Percentiles rank a stretch among this genome's conserved stretches.
phyloP scores from a whole-genome alignment of 2,888 invertebrate genomes.

The Zele albiditarsus region DNA sequence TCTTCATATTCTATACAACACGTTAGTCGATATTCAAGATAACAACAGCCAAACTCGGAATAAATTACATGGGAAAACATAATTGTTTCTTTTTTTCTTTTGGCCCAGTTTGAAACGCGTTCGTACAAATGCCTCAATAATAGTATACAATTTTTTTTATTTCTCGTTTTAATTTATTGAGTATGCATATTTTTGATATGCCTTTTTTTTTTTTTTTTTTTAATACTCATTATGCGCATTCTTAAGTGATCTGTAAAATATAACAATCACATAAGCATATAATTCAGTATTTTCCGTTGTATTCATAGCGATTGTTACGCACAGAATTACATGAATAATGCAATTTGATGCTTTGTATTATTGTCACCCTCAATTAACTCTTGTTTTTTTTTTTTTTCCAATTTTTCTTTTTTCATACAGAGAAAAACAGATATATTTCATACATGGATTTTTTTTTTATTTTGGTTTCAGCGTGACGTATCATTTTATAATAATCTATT shows the following conservation, averaged over 20 bases:
- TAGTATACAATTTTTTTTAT: constrained; percentile 47
- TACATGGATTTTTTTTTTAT: constrained; percentile 35
- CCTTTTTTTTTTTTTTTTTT: constrained; percentile 29
- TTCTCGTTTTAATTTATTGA: constrained; percentile 39
- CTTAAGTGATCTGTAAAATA: constrained; percentile 50
- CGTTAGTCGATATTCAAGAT: constrained; percentile 55
- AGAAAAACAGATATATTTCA: constrained; percentile 42
- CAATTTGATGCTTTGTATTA: constrained; percentile 46
- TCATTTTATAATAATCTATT: constrained; percentile 41
- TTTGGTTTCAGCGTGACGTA: constrained; percentile 32
- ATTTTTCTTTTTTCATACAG: constrained; percentile 28
- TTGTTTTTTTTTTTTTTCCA: constrained; percentile 21
- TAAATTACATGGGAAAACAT: constrained; percentile 56
- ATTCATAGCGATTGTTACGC: constrained; percentile 50
- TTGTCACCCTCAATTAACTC: constrained; percentile 37
- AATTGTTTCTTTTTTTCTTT: constrained; percentile 44
- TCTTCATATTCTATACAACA: constrained; percentile 51
- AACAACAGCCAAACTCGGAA: constrained; percentile 57
- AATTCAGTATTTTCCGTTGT: constrained; percentile 23
- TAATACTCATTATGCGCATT: constrained; percentile 45
- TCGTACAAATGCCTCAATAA: constrained; percentile 50
- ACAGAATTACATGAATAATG: constrained; percentile 50
- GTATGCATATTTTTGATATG: constrained; percentile 34
- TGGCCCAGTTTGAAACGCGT: constrained; percentile 53
- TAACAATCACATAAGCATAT: constrained; percentile 54